A percentile compares a stretch with the other conserved stretches of the same genome.
These are phyloP conservation scores for Apus apus DNA, from an alignment of 2,113 vertebrate species.

Conservation along the genomic window DNA sequence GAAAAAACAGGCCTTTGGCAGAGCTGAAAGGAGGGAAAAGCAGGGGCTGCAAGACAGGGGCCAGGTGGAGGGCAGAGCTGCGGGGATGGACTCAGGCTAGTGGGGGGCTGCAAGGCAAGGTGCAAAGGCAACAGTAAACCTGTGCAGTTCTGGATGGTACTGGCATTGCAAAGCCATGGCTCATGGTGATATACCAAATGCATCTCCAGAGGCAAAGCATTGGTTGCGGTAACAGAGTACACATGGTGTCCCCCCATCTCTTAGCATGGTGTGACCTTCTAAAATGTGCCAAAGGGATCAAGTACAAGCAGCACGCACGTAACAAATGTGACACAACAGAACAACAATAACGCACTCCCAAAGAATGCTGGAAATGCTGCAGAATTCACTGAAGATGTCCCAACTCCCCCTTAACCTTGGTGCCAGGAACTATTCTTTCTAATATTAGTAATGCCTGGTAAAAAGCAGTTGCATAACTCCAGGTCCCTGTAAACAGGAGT, in stretches of 20 bases:
- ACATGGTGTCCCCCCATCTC: background rate
- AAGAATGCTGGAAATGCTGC: background rate
- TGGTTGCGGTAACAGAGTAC: background rate
- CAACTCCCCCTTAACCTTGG: background rate
- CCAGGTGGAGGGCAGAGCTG: background rate
- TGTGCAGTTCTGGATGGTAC: background rate
- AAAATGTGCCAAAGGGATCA: background rate
- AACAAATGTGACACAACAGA: conserved; percentile 20
- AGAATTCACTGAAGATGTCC: conserved; percentile 28
- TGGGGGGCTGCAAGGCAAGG: background rate
- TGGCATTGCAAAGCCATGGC: background rate
- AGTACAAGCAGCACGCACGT: background rate
- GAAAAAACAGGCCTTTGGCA: background rate
- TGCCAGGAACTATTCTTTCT: conserved; percentile 11
- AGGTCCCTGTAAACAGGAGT: background rate
- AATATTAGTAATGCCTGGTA: conserved; percentile 14
- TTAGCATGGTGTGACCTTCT: background rate
- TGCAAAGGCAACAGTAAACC: background rate
- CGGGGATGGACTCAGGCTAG: background rate
- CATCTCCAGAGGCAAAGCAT: background rate
- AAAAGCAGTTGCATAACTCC: conserved; percentile 8
- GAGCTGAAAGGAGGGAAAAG: background rate
- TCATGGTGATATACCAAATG: background rate
- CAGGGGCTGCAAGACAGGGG: background rate
- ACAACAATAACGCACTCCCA: background rate